Conservation (phyloP, 2,113 vertebrate species). For the Pyxicephalus adspersus region DNA sequence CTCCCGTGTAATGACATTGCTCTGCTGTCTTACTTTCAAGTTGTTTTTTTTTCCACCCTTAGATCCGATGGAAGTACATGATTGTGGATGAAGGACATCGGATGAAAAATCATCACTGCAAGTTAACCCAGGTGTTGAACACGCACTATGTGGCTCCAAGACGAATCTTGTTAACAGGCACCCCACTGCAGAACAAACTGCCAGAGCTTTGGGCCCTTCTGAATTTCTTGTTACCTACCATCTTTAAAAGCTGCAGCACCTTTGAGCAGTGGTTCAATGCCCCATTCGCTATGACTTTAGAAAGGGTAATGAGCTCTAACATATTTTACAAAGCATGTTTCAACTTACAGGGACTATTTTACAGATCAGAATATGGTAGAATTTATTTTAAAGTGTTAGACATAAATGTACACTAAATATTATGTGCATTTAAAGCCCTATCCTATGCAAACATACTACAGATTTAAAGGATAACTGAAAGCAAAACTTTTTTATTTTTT, state of each 20-base stretch:
- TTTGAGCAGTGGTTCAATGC: conserved; percentile 99
- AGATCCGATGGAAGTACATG: conserved; percentile 99
- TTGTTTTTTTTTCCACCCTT: not conserved
- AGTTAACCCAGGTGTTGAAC: conserved; percentile 95
- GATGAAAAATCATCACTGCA: conserved; percentile 99
- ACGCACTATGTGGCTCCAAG: conserved; percentile 96
- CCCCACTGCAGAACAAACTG: conserved; percentile 94
- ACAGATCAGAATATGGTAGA: no score
- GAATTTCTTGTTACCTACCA: conserved; percentile 96
- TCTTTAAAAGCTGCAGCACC: conserved; percentile 98
- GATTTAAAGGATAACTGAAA: no score
- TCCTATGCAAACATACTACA: no score
- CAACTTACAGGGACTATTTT: no score
- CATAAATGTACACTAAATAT: no score
- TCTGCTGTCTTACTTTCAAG: no score
- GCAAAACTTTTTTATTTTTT: no score
- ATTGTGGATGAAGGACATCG: conserved; percentile 97
- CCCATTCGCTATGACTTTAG: conserved; percentile 97
- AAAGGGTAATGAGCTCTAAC: conserved; percentile 77
- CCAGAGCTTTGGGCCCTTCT: conserved; percentile 97
- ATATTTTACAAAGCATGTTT: no score
- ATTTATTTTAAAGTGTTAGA: no score
- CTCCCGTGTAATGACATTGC: no score
- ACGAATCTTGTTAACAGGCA: conserved; percentile 91
- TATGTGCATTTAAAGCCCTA: no score